A percentile compares a stretch with the other conserved stretches of the same genome.
Conservation (phyloP, 2,888 invertebrate genomes). For the Eupithecia subfuscata region DNA sequence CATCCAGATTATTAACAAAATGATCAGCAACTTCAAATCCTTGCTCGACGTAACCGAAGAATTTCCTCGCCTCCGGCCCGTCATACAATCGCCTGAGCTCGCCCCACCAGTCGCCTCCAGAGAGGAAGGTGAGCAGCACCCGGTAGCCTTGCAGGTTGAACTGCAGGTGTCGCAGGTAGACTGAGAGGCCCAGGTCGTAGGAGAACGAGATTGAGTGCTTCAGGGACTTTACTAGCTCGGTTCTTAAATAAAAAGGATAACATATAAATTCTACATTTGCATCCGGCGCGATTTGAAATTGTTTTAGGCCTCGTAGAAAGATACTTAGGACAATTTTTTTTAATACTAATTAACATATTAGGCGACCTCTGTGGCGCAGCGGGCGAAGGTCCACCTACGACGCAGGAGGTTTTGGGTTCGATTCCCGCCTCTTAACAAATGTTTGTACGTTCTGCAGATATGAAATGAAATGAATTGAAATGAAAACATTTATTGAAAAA, state of each 20-base stretch:
- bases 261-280: background rate
- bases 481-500: too few species aligned
- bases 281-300: too few species aligned
- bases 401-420: too few species aligned
- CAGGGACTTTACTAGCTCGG: slow-evolving; percentile 56
- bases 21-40: slow-evolving; percentile 69
- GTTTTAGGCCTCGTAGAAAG: too few species aligned
- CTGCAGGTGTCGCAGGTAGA: slow-evolving; percentile 74
- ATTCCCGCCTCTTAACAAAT: too few species aligned
- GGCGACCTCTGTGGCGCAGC: too few species aligned
- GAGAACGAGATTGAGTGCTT: slow-evolving; percentile 64
- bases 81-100: slow-evolving; percentile 61
- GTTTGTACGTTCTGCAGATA: too few species aligned
- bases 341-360: too few species aligned
- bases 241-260: slow-evolving; percentile 54
- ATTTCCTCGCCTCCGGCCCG: slow-evolving; percentile 60
- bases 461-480: too few species aligned
- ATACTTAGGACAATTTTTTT: too few species aligned
- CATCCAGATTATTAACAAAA: slow-evolving; percentile 69
- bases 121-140: slow-evolving; percentile 66
- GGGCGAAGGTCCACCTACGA: too few species aligned
- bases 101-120: slow-evolving; percentile 75
- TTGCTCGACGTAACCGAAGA: slow-evolving; percentile 66
- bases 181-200: slow-evolving; percentile 67
- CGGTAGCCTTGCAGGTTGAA: slow-evolving; percentile 67